Percentiles rank a stretch among this genome's conserved stretches.
Conservation (phyloP, 2,888 invertebrate species). For the Apomyelois bistriatella region DNA sequence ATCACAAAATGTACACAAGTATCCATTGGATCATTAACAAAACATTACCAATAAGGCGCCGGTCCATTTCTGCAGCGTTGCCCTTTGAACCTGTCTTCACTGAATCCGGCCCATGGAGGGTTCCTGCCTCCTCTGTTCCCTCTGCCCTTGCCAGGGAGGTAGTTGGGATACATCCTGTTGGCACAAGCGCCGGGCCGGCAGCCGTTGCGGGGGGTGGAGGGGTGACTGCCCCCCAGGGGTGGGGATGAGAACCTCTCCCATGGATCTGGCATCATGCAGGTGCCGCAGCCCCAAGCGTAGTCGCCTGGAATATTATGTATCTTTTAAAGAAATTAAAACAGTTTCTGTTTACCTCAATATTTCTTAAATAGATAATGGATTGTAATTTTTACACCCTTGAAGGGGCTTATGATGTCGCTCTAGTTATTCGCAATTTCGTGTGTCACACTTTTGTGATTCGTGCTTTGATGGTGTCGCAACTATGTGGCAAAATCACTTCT, state of each 20-base stretch:
- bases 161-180: constrained; percentile 51
- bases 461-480: too few relatives aligned
- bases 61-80: constrained; percentile 61
- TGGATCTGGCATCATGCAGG: constrained; percentile 53
- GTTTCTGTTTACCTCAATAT: not conserved
- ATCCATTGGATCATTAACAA: not conserved
- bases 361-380: not conserved
- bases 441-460: too few relatives aligned
- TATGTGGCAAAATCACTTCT: too few relatives aligned
- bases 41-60: constrained; percentile 62
- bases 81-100: constrained; percentile 62
- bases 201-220: constrained; percentile 60
- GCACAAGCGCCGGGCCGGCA: constrained; percentile 59
- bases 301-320: constrained; percentile 46
- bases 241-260: constrained; percentile 59
- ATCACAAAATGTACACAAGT: constrained; percentile 4
- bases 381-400: too few relatives aligned
- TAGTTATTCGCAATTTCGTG: too few relatives aligned
- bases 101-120: constrained; percentile 59
- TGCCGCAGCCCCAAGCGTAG: constrained; percentile 55
- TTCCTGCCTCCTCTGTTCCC: constrained; percentile 51
- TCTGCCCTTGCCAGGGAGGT: constrained; percentile 48
- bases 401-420: too few relatives aligned
- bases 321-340: constrained; percentile 11
- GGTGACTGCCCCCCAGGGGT: constrained; percentile 49